These are phyloP conservation scores for Cosmia trapezina DNA, from an alignment of 2,888 invertebrate genomes.

Conservation along the genomic window DNA sequence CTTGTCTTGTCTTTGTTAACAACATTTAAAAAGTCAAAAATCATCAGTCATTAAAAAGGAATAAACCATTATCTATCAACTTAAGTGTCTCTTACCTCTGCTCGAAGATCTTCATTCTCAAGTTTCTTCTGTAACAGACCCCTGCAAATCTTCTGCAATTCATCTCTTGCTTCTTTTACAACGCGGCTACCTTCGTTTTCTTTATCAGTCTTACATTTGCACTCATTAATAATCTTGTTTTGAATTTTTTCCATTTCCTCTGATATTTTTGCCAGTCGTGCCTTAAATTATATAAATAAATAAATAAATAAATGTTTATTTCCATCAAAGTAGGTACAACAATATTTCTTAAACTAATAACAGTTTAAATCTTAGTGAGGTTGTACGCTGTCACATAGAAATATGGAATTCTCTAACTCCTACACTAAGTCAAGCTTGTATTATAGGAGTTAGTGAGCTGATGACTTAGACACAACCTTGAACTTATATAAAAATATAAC, in stretches of 20 bases:
- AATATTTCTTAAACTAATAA: no score
- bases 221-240: conserved; percentile 68
- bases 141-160: conserved; percentile 80
- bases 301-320: no score
- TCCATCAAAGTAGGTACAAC: no score
- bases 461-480: no score
- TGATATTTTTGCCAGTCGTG: conserved; percentile 68
- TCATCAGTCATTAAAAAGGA: background rate
- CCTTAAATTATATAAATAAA: conserved; percentile 72
- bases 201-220: conserved; percentile 72
- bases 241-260: conserved; percentile 69
- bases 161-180: conserved; percentile 81
- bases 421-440: no score
- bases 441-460: no score
- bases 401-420: no score
- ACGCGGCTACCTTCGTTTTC: conserved; percentile 76
- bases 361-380: no score
- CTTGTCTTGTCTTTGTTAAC: background rate
- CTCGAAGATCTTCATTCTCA: conserved; percentile 80
- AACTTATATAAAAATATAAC: no score
- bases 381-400: no score
- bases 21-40: background rate
- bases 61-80: background rate
- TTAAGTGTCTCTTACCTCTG: conserved; percentile 74
- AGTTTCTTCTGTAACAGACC: conserved; percentile 80